Evolutionary conservation across 1,140 invertebrate species (phyloP), one percentile per base, ranked within the genome.

Genomic region (Ceratosolen solmsi): DNA sequence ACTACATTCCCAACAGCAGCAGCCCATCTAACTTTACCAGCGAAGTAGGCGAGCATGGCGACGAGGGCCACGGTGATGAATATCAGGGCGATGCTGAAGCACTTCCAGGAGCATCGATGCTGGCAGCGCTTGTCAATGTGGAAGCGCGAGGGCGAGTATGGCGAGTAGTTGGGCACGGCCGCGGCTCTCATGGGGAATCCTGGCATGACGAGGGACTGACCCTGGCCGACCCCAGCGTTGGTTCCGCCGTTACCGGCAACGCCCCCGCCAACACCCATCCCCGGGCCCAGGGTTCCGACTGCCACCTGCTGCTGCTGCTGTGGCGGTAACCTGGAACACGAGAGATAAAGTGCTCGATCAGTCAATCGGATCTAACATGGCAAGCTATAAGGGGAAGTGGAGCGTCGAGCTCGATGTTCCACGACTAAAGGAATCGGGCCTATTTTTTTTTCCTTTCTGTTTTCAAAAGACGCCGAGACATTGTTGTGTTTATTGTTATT

Each of bases 71-170:
- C 95, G 88, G 95, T 95, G 86, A 98, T 92, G 85, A 98, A 94
- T 88, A 98, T 97, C 91, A 98, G 95, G 84, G 95, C 94, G 90
- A 98, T 96, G 89, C 96, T 96, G 88, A 96, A 95, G 92, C 97
- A 98, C 92, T 97, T 97, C 98, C 98, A 99, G 87, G 96, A 97
- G 93, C 97, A 98, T 83, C 96, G 93, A 88, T 97, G 96, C 87
- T 96, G 96, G 91, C 96, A 97, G 82, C 96, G 94, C 91, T 98
- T 98, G 92, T 97, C 96, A 92, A 98, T 96, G 92, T 97, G 96
- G 93, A 98, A 97, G 88, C 97, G 95, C 84, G 97, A 97, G 87
- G 96, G 96, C 84, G 96, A 97, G 92, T 96, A 96, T 84, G 95
- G 93, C 85, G 95, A 94, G 93, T 97, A 96, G 87, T 96, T 94